Evolutionary conservation across 2,113 vertebrate species (phyloP).

Genomic region (Cairina moschata): DNA sequence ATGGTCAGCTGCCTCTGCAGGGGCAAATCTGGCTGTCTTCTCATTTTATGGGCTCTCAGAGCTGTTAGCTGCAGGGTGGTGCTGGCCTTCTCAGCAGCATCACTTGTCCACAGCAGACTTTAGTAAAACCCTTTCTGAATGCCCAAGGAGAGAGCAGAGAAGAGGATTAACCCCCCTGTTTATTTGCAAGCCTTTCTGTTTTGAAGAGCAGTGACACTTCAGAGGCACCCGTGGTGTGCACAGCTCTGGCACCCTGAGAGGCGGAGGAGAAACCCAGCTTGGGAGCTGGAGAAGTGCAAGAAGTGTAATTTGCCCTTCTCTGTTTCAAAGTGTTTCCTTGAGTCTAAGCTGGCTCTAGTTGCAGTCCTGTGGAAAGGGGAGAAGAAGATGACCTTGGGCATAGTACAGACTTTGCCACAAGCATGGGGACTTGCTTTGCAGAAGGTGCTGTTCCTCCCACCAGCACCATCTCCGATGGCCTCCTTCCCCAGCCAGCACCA

Average conservation of each 20-base stretch:
- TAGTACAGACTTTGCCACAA: not conserved
- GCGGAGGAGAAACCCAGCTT: not conserved
- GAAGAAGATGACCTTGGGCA: not conserved
- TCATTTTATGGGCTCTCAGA: not conserved
- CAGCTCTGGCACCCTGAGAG: not conserved
- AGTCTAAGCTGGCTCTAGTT: not conserved
- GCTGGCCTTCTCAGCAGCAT: not conserved
- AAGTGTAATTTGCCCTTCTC: not conserved
- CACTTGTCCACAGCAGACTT: not conserved
- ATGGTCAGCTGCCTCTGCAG: not conserved
- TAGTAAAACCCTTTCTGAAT: not conserved
- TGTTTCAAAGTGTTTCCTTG: not conserved
- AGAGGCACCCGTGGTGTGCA: rapidly evolving
- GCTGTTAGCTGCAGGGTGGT: rapidly evolving
- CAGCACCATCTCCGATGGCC: not conserved
- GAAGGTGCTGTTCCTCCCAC: not conserved
- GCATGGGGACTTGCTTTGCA: not conserved
- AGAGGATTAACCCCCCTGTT: not conserved
- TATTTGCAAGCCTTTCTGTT: not conserved
- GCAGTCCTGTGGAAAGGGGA: not conserved
- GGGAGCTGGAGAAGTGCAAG: not conserved
- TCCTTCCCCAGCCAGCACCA: not conserved
- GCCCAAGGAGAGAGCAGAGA: not conserved
- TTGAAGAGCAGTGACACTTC: rapidly evolving
- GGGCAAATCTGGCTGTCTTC: not conserved